Percentiles rank a stretch among this genome's conserved stretches.
Evolutionary conservation across 2,797 vertebrate genomes (phyloP).

Genomic region (Limosa lapponica): DNA sequence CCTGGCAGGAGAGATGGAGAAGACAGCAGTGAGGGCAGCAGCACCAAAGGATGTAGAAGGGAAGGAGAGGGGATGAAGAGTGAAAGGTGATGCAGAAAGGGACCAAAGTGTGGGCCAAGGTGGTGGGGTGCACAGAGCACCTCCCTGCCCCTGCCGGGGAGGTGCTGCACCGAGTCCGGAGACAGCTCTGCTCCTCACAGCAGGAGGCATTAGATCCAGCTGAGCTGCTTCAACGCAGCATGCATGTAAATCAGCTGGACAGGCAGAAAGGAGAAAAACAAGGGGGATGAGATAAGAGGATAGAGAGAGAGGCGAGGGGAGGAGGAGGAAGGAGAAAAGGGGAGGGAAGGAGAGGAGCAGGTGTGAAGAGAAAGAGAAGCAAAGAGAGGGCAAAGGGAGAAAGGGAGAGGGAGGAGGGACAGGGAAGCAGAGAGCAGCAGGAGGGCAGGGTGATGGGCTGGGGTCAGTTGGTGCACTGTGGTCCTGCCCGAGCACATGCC

Average conservation of each 20-base stretch:
- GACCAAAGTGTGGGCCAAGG: background rate
- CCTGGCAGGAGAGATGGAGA: background rate
- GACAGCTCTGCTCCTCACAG: background rate
- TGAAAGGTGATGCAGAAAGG: background rate
- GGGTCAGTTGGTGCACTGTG: accelerated
- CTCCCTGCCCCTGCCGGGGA: background rate
- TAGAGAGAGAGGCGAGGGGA: constrained; percentile 35
- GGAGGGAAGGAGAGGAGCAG: constrained; percentile 52
- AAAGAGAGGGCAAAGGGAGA: background rate
- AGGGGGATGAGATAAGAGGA: constrained; percentile 69
- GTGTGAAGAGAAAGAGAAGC: constrained; percentile 27
- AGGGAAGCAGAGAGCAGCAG: background rate
- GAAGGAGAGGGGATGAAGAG: background rate
- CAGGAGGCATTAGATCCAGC: constrained; percentile 71
- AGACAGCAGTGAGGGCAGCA: background rate
- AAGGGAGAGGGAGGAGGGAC: background rate
- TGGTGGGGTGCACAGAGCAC: background rate
- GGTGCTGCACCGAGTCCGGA: background rate
- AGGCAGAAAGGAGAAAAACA: constrained; percentile 68
- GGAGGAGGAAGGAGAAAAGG: constrained; percentile 41
- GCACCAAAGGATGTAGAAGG: background rate
- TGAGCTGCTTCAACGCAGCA: constrained; percentile 54
- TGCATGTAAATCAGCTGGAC: constrained; percentile 74
- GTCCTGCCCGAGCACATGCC: accelerated
- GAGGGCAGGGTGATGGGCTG: background rate